phyloP scores from a whole-genome alignment of 1,140 invertebrate genomes.

The Liolophura sinensis region DNA sequence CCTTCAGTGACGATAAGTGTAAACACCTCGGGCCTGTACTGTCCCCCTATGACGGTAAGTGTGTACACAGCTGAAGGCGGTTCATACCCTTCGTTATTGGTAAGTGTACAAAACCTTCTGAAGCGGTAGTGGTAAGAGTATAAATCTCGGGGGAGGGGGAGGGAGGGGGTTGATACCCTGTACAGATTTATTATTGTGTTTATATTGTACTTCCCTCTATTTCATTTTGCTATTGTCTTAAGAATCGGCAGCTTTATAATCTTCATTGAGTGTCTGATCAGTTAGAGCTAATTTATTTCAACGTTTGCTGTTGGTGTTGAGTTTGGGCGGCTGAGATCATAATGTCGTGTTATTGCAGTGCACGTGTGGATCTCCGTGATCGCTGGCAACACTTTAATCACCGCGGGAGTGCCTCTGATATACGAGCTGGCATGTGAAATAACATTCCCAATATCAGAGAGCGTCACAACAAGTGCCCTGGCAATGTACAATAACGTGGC shows the following conservation, averaged over 20 bases:
- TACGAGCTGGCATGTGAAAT: slow-evolving; percentile 63
- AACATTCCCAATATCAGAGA: slow-evolving; percentile 62
- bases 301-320: background rate
- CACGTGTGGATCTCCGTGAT: slow-evolving; percentile 22
- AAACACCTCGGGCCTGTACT: background rate
- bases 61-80: slow-evolving; percentile 10
- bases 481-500: slow-evolving; percentile 59
- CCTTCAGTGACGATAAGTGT: too few species aligned
- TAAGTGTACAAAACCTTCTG: background rate
- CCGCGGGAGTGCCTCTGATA: slow-evolving; percentile 60
- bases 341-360: slow-evolving; percentile 12
- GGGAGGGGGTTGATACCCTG: too few species aligned
- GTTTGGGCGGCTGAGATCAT: too few species aligned
- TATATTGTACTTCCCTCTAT: too few species aligned
- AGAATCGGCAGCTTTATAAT: background rate
- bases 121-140: too few species aligned
- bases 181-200: too few species aligned
- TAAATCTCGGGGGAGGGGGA: too few species aligned
- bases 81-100: slow-evolving; percentile 13
- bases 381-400: slow-evolving; percentile 45
- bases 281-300: background rate
- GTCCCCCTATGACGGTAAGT: background rate
- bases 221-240: too few species aligned
- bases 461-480: slow-evolving; percentile 60
- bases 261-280: background rate